phyloP scores from a whole-genome alignment of 2,113 vertebrate species.

The Saimiri boliviensis region DNA sequence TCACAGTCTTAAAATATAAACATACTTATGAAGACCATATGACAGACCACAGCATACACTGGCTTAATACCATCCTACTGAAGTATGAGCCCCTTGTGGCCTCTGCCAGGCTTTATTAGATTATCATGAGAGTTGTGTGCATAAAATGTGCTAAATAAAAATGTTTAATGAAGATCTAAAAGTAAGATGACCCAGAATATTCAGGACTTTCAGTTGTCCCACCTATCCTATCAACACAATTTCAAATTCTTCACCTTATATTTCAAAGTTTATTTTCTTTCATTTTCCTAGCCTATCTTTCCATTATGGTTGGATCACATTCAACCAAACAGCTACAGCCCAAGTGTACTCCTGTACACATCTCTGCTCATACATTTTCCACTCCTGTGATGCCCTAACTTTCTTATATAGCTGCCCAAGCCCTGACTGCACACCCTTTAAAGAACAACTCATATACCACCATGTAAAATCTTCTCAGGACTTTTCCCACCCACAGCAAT shows the following conservation, averaged over 20 bases:
- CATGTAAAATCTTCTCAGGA: background rate
- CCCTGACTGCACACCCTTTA: background rate
- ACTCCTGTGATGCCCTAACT: rapidly evolving
- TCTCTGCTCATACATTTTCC: background rate
- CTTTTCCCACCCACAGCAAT: background rate
- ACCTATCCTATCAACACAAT: background rate
- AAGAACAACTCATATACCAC: background rate
- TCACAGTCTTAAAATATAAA: background rate
- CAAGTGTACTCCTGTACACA: background rate
- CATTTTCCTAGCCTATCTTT: background rate
- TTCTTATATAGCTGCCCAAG: background rate
- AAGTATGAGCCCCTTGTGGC: background rate
- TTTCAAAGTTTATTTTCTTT: background rate
- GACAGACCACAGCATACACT: background rate
- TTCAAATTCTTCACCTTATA: background rate
- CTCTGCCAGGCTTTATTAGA: background rate
- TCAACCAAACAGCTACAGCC: background rate
- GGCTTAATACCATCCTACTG: background rate
- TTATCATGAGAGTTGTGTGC: background rate
- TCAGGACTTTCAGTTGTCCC: background rate
- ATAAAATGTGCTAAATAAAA: background rate
- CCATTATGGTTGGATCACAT: background rate
- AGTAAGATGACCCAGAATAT: background rate
- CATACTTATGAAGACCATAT: background rate
- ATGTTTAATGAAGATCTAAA: background rate